Percentiles rank a stretch among this genome's conserved stretches.
These are phyloP conservation scores for Cervus canadensis DNA, from an alignment of 2,113 vertebrate genomes.

Conservation along the genomic window DNA sequence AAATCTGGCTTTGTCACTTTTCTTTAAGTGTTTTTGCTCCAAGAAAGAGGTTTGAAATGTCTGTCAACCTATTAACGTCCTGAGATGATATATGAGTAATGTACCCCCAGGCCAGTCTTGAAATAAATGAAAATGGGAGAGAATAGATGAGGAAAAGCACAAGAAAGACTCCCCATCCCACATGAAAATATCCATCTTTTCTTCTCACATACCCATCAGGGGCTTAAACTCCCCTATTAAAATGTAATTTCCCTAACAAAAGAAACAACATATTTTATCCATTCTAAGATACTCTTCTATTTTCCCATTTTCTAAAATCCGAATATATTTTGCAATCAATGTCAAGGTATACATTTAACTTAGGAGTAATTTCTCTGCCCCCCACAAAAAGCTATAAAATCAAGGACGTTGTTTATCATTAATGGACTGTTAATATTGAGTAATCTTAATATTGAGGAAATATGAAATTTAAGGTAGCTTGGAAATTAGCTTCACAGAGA, in stretches of 20 bases:
- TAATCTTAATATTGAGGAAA: neutral
- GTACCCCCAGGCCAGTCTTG: neutral
- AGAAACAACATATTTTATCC: neutral
- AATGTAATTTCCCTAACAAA: neutral
- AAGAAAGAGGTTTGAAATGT: neutral
- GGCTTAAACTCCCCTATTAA: neutral
- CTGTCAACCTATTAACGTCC: neutral
- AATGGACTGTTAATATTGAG: neutral
- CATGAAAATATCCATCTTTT: neutral
- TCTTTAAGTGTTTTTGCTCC: neutral
- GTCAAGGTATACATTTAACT: neutral
- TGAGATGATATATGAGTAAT: neutral
- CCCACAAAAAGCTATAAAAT: neutral
- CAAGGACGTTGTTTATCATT: neutral
- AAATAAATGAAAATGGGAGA: neutral
- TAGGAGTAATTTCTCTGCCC: neutral
- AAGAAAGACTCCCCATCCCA: neutral
- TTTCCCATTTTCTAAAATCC: neutral
- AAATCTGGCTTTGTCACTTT: neutral
- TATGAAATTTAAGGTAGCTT: neutral
- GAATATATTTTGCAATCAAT: neutral
- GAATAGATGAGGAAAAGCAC: neutral
- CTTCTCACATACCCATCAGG: neutral
- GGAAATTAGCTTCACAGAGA: neutral
- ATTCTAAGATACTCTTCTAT: neutral